Conservation (phyloP, 2,888 invertebrate species). For the Rosalia funebris region DNA sequence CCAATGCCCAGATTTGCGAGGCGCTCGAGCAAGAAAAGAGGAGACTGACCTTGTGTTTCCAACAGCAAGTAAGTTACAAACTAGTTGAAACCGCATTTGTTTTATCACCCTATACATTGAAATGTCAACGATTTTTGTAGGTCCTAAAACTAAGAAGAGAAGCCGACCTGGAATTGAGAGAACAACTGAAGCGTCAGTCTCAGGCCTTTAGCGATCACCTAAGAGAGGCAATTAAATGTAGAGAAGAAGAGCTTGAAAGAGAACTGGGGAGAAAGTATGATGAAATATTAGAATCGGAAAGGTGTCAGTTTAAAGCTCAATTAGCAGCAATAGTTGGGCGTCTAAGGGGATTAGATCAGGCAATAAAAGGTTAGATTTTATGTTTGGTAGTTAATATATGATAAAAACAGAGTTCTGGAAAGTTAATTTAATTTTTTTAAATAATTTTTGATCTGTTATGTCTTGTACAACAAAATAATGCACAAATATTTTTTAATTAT, state of each 20-base stretch:
- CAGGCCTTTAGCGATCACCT: conserved; percentile 88
- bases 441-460: too few relatives aligned
- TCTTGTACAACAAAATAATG: too few relatives aligned
- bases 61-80: conserved; percentile 70
- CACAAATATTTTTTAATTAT: too few relatives aligned
- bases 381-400: too few relatives aligned
- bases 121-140: conserved; percentile 59
- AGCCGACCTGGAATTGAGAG: conserved; percentile 77
- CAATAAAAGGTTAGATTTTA: conserved; percentile 73
- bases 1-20: conserved; percentile 72
- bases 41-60: conserved; percentile 74
- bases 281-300: conserved; percentile 75
- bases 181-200: conserved; percentile 84
- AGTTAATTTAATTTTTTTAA: too few relatives aligned
- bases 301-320: conserved; percentile 75
- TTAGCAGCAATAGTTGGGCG: conserved; percentile 79
- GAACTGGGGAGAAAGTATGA: conserved; percentile 69
- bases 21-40: conserved; percentile 77
- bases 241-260: conserved; percentile 66
- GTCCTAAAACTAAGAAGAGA: conserved; percentile 73
- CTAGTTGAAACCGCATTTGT: conserved; percentile 32
- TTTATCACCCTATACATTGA: too few relatives aligned
- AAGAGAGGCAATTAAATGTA: conserved; percentile 72
- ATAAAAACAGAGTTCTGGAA: too few relatives aligned
- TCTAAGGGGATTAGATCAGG: conserved; percentile 80